A percentile compares a stretch with the other conserved stretches of the same genome.
phyloP scores from a whole-genome alignment of 2,888 invertebrate species.

The Nemotelus nigrinus region DNA sequence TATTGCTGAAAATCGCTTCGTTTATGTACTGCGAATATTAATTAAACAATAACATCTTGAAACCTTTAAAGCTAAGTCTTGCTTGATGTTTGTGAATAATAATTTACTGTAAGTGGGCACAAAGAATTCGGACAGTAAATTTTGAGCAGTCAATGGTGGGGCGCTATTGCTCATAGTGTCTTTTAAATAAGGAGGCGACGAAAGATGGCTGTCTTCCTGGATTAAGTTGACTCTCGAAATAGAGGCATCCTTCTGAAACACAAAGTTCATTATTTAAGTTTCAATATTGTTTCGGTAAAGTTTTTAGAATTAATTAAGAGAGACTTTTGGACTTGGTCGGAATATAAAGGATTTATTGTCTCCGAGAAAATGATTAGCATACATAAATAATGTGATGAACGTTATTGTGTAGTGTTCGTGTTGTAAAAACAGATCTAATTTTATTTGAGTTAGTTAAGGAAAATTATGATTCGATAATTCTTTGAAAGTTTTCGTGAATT shows the following conservation, averaged over 20 bases:
- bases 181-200: constrained; percentile 11
- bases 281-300: constrained; percentile 14
- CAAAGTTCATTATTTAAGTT: constrained; percentile 28
- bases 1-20: background rate
- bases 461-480: too few relatives aligned
- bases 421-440: too few relatives aligned
- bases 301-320: constrained; percentile 14
- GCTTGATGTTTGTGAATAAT: constrained; percentile 38
- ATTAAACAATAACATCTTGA: constrained; percentile 31
- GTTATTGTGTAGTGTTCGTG: too few relatives aligned
- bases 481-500: too few relatives aligned
- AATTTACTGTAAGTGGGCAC: constrained; percentile 22
- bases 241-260: background rate
- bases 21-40: constrained; percentile 30
- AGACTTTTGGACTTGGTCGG: background rate
- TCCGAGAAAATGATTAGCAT: background rate
- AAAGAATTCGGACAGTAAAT: constrained; percentile 13
- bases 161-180: too few relatives aligned
- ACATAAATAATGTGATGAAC: too few relatives aligned
- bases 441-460: too few relatives aligned
- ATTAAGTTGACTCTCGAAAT: background rate
- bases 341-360: background rate
- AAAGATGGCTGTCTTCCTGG: constrained; percentile 8
- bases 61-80: constrained; percentile 18
- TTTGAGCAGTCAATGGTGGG: background rate